Conservation (phyloP, 2,113 vertebrate species). For the Psophia crepitans region DNA sequence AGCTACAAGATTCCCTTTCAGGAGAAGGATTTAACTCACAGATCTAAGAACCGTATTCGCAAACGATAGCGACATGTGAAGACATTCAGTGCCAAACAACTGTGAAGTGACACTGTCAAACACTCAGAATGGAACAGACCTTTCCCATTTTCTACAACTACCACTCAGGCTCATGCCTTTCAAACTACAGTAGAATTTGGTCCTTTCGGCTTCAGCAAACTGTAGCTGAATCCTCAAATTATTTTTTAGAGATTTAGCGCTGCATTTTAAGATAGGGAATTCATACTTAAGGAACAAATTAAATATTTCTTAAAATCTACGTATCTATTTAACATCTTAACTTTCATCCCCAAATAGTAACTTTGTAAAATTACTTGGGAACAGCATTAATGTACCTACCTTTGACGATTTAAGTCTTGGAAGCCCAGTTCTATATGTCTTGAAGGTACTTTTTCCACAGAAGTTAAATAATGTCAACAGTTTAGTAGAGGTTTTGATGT, state of each 20-base stretch:
- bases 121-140: not conserved
- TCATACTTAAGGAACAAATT: conserved; percentile 24
- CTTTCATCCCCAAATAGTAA: conserved; percentile 68
- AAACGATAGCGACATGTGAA: not conserved
- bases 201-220: not conserved
- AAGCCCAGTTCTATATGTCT: conserved; percentile 89
- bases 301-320: conserved; percentile 23
- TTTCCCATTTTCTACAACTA: not conserved
- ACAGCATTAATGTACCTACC: conserved; percentile 88
- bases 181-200: not conserved
- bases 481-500: conserved; percentile 90
- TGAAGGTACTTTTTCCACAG: conserved; percentile 88
- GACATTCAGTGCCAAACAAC: not conserved
- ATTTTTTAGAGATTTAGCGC: not conserved
- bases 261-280: not conserved
- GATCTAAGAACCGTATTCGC: not conserved
- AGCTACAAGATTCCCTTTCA: not conserved
- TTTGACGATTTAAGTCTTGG: conserved; percentile 84
- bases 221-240: conserved; percentile 25
- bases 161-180: not conserved
- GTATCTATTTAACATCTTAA: conserved; percentile 39
- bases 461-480: conserved; percentile 94
- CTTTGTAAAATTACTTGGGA: conserved; percentile 73
- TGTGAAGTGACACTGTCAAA: not conserved
- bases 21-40: not conserved